phyloP scores from a whole-genome alignment of 2,797 vertebrate genomes.

The Eremophila alpestris region DNA sequence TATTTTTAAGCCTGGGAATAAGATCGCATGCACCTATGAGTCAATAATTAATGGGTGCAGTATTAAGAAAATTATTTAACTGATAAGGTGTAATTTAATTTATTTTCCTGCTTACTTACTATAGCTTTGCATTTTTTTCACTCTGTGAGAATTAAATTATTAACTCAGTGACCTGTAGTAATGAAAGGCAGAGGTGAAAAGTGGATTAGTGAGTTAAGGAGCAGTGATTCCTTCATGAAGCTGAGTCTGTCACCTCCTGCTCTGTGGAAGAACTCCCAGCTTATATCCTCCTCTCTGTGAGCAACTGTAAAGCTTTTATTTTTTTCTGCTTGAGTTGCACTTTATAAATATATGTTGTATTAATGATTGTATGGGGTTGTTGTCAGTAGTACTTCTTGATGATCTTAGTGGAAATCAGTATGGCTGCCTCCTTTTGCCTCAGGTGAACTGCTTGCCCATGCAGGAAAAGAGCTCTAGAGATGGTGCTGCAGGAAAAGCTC shows the following conservation, averaged over 20 bases:
- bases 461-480: not conserved
- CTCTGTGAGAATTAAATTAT: not conserved
- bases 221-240: not conserved
- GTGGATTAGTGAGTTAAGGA: constrained; percentile 43
- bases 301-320: constrained; percentile 17
- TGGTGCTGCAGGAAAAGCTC: not conserved
- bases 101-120: constrained; percentile 10
- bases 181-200: constrained; percentile 39
- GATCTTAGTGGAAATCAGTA: not conserved
- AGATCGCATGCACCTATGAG: not conserved
- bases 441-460: not conserved
- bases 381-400: not conserved
- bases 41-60: not conserved
- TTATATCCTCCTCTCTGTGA: not conserved
- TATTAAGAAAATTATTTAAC: not conserved
- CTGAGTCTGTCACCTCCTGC: not conserved
- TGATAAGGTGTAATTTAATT: constrained; percentile 23
- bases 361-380: not conserved
- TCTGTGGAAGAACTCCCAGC: not conserved
- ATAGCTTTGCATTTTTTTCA: constrained; percentile 14
- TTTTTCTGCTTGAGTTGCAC: not conserved
- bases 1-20: not conserved
- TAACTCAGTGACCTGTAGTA: constrained; percentile 28
- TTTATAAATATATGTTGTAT: not conserved
- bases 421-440: not conserved